A percentile compares a stretch with the other conserved stretches of the same genome.
Evolutionary conservation across 2,113 vertebrate species (phyloP).

Genomic region (Mesembrinibis cayennensis): DNA sequence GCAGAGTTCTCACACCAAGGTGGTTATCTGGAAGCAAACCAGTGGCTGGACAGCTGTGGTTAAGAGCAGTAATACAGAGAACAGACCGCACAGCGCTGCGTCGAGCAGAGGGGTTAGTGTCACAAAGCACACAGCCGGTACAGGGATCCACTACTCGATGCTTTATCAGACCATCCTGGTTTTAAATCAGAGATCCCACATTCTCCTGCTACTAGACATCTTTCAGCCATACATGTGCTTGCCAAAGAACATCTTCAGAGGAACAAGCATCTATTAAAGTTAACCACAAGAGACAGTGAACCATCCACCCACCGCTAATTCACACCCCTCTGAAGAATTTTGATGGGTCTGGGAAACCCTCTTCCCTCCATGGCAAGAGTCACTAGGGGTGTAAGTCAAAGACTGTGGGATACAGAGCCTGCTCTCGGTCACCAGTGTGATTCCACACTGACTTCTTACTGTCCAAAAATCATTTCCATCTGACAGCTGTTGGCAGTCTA

Average conservation of each 20-base stretch:
- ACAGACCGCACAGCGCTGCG: background rate
- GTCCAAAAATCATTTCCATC: background rate
- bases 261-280: background rate
- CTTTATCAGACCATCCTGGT: background rate
- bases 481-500: background rate
- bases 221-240: background rate
- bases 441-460: background rate
- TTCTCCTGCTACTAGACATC: background rate
- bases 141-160: background rate
- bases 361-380: background rate
- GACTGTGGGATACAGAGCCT: background rate
- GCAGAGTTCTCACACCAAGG: background rate
- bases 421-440: background rate
- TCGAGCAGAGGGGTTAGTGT: background rate
- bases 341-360: background rate
- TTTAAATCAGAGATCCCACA: background rate
- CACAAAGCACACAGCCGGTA: background rate
- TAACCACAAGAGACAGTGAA: background rate
- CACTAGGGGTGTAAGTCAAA: background rate
- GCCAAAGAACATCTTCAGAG: background rate
- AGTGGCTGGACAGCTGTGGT: background rate
- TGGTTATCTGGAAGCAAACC: background rate
- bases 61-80: background rate
- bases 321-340: background rate
- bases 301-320: background rate